Evolutionary conservation across 2,888 invertebrate genomes (phyloP).

Genomic region (Epsilonema sp.): DNA sequence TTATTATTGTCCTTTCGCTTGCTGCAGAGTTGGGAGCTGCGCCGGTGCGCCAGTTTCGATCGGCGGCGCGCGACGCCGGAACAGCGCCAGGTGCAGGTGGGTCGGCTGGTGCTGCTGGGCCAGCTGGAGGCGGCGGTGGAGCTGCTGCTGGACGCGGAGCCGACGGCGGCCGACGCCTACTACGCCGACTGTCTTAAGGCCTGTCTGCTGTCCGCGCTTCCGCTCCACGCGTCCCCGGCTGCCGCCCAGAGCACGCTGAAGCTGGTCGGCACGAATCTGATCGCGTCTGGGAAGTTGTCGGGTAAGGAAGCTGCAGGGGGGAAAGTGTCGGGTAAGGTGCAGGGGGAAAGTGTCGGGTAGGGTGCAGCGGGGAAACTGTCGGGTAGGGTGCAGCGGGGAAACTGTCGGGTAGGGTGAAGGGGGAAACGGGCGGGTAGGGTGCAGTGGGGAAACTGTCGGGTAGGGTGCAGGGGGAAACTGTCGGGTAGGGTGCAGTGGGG

Average conservation of each 20-base stretch:
- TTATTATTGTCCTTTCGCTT: too few species aligned
- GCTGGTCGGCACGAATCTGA: slow-evolving; percentile 45
- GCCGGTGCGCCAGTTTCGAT: slow-evolving; percentile 37
- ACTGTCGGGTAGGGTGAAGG: too few species aligned
- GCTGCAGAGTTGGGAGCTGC: slow-evolving; percentile 32
- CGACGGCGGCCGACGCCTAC: slow-evolving; percentile 15
- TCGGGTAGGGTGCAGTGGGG: too few species aligned
- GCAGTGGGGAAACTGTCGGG: too few species aligned
- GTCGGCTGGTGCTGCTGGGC: slow-evolving; percentile 36
- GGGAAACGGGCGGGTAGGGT: too few species aligned
- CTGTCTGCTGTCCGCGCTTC: slow-evolving; percentile 41
- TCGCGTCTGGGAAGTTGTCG: slow-evolving; percentile 42
- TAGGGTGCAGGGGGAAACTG: too few species aligned
- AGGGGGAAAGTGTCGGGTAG: too few species aligned
- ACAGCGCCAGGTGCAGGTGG: slow-evolving; percentile 28
- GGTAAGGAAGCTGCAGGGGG: slow-evolving; percentile 15
- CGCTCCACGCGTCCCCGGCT: slow-evolving; percentile 29
- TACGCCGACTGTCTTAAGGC: slow-evolving; percentile 30
- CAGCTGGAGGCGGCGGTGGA: slow-evolving; percentile 40
- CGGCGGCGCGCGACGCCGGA: slow-evolving; percentile 36
- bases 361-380: too few species aligned
- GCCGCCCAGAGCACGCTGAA: slow-evolving; percentile 37
- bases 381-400: too few species aligned
- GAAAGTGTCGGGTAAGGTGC: too few species aligned
- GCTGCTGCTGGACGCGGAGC: slow-evolving; percentile 39